Evolutionary conservation across 2,888 invertebrate genomes (phyloP).

Genomic region (Acutogordius australiensis): DNA sequence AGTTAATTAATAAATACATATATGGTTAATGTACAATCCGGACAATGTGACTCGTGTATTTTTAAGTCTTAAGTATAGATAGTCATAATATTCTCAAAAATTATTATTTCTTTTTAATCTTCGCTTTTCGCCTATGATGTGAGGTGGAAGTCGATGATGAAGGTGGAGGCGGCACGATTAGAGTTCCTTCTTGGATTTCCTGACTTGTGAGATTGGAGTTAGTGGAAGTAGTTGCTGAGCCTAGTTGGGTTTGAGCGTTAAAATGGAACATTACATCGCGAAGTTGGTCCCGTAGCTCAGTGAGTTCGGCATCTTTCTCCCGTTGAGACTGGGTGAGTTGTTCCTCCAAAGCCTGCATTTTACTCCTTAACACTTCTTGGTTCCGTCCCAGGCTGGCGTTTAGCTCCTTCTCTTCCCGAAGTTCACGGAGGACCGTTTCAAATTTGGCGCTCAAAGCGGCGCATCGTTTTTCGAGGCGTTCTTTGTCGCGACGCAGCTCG

Average conservation of each 20-base stretch:
- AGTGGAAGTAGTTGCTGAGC: background rate
- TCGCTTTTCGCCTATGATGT: too few species aligned
- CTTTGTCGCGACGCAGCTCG: too few species aligned
- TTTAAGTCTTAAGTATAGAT: too few species aligned
- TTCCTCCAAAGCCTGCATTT: background rate
- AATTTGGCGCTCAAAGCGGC: background rate
- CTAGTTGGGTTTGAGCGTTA: slow-evolving; percentile 33
- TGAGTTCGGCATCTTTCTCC: slow-evolving; percentile 30
- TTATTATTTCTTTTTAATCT: too few species aligned
- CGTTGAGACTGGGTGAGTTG: background rate
- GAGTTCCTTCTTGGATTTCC: background rate
- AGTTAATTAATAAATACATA: too few species aligned
- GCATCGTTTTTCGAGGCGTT: slow-evolving; percentile 1
- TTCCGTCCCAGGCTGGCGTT: background rate
- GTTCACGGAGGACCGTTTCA: slow-evolving; percentile 3
- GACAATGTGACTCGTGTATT: too few species aligned
- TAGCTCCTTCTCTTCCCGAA: background rate
- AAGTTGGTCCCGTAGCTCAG: slow-evolving; percentile 60
- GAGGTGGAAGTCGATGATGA: too few species aligned
- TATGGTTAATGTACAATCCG: too few species aligned
- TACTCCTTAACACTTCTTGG: background rate
- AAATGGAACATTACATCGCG: slow-evolving; percentile 86
- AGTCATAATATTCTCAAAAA: too few species aligned
- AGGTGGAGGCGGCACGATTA: background rate
- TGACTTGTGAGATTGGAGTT: background rate